A percentile compares a stretch with the other conserved stretches of the same genome.
These are phyloP conservation scores for Dryobota labecula DNA, from an alignment of 2,888 invertebrate species.

Conservation along the genomic window DNA sequence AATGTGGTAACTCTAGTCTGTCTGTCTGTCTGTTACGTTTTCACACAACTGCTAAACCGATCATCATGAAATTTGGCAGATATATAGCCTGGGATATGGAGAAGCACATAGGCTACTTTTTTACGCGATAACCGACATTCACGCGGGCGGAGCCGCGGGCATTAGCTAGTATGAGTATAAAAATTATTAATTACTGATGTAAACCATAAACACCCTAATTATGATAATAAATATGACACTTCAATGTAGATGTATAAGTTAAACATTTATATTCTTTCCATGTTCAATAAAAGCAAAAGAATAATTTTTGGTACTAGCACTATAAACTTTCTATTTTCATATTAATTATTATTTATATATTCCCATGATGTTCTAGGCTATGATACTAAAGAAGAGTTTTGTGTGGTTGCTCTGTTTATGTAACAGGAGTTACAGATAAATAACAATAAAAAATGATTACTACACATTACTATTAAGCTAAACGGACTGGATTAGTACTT, in stretches of 20 bases:
- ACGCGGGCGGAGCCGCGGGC: too few relatives aligned
- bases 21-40: too few relatives aligned
- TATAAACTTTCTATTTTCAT: conserved; percentile 10
- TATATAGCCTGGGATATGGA: too few relatives aligned
- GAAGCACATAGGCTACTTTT: too few relatives aligned
- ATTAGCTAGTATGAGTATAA: neutral
- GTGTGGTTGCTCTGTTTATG: neutral
- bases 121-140: too few relatives aligned
- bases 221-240: conserved; percentile 8
- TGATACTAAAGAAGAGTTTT: neutral
- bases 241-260: neutral
- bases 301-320: neutral
- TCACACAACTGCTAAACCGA: too few relatives aligned
- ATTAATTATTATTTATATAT: neutral
- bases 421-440: conserved; percentile 10
- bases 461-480: conserved; percentile 10
- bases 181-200: conserved; percentile 3
- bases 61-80: too few relatives aligned
- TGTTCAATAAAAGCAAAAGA: neutral
- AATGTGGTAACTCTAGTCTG: too few relatives aligned
- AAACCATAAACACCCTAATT: conserved; percentile 7
- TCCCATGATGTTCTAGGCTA: neutral
- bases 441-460: conserved; percentile 10
- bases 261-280: neutral
- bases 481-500: conserved; percentile 70